A percentile compares a stretch with the other conserved stretches of the same genome.
Evolutionary conservation across 2,888 invertebrate species (phyloP).

Genomic region (Hypomecis punctinalis): DNA sequence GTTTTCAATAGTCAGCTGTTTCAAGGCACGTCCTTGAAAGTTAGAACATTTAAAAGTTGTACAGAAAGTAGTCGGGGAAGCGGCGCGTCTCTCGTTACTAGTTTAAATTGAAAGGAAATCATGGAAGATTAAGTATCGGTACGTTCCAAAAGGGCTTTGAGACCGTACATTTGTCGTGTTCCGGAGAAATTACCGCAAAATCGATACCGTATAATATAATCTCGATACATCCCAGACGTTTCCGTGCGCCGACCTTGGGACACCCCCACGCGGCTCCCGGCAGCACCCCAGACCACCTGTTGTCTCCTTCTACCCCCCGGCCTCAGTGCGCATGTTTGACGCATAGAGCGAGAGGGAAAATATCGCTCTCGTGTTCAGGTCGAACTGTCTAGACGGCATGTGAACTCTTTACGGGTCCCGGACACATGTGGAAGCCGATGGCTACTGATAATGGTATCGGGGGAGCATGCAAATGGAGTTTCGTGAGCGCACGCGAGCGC

Average conservation of each 20-base stretch:
- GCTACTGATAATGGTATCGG: slow-evolving; percentile 51
- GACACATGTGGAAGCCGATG: slow-evolving; percentile 55
- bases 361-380: slow-evolving; percentile 72
- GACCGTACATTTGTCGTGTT: slow-evolving; percentile 35
- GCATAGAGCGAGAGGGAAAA: slow-evolving; percentile 65
- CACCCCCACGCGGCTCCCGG: slow-evolving; percentile 30
- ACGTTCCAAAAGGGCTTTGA: background rate
- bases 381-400: slow-evolving; percentile 82
- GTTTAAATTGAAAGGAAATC: slow-evolving; percentile 5
- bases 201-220: slow-evolving; percentile 75
- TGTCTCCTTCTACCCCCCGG: slow-evolving; percentile 61
- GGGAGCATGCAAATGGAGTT: slow-evolving; percentile 62
- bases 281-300: slow-evolving; percentile 72
- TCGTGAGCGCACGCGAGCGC: slow-evolving; percentile 51
- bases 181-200: slow-evolving; percentile 62
- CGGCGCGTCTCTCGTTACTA: slow-evolving; percentile 2
- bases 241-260: slow-evolving; percentile 81
- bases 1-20: slow-evolving; percentile 13
- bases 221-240: slow-evolving; percentile 78
- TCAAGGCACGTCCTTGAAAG: slow-evolving; percentile 22
- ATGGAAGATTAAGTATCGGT: slow-evolving; percentile 10
- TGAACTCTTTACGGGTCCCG: slow-evolving; percentile 78
- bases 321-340: slow-evolving; percentile 76
- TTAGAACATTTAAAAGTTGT: slow-evolving; percentile 17
- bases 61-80: slow-evolving; percentile 8